Evolutionary conservation across 2,888 invertebrate genomes (phyloP), one percentile per base, ranked within the genome.

Genomic region (Chromoteleia sp.): DNA sequence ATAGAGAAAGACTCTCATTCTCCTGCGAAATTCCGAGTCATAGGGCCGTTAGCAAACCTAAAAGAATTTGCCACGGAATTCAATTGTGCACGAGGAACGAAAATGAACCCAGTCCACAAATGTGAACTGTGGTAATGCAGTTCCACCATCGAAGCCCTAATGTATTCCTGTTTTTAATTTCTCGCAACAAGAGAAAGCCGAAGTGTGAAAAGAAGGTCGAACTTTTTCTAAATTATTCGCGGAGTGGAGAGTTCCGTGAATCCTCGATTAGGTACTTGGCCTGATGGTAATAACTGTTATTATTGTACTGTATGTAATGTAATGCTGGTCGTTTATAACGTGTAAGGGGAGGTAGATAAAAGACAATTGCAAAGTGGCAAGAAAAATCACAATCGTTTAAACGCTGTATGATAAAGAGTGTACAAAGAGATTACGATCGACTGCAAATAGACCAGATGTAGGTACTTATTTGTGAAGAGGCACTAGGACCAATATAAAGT

Each of bases 1-100:
- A 96, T 98, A 85, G 96, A 98, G 88, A 98, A 98, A 89, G 98
- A 98, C 91, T 95, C 97, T 17, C 99, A 99, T 90, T 96, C 97
- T 10, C 97, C 98, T 0, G 96, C 98, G 0, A 95, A 96, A 87
- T 97, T 95, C 90, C 93, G 98, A 81, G 98, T 98, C 0, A 95
- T 96, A 81, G 98, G 97, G 0, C 96, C 97, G 0, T 92, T 98
- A 63, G 95, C 96, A n/a, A 98, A 98, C 91, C 93, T 97, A 82
- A 93, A 93, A 50, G 98, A 98, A 89, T 98, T 98, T 89, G 94
- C 97, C 10, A 92, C 95, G 45, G 96, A 95, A 85, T 98, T 97
- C 89, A 92, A 95, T 17, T 98, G 98, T 89, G 93, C 94, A 5
- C 82, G 92, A 1, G 95, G 95, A n/a, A 94, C 95, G 0, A 94